Base-by-base conservation (phyloP, 1,140 invertebrate genomes). In the Apis laboriosa region DNA sequence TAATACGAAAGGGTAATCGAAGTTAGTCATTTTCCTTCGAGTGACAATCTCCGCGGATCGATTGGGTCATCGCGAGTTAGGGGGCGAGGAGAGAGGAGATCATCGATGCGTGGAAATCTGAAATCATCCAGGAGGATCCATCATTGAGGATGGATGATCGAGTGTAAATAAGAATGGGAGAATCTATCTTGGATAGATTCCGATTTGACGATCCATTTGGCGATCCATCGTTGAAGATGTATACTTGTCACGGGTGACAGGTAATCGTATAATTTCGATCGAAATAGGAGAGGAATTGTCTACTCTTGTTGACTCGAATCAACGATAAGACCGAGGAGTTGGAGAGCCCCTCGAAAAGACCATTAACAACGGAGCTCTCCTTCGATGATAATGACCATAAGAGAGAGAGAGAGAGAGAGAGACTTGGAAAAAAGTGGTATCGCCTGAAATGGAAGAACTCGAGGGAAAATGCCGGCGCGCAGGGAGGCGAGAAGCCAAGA, bases 41-140 rank as follows among this genome's bases (percentile, higher is more conserved):
- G 71, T 51, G 74, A 77, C 56, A 24, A 77, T 43, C 53, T 61
- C 43, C 43, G 34, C 67, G 58, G n/a, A n/a, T 64, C 28, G 64
- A 9, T 34, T 28, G 55, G 17, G 58, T 55, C 63, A 72, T 68
- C 70, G 75, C 34, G 76, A 64, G 1, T 3, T 3, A 9, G 9
- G 13, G 0, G 51, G 9, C 7, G 53, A 53, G 53, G 9, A 4
- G 51, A 58, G 60, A 28, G 68, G 77, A 58, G 53, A 56, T 77
- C 77, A 73, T 19, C 73, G 55, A 68, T 80, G 66, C 87, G 70
- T 81, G 76, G 81, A 72, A 67, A 55, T 70, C 81, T 79, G 83
- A 89, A 88, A 85, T 89, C 81, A 81, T 79, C 84, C 84, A 51
- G n/a, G n/a, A n/a, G n/a, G n/a, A n/a, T n/a, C n/a, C n/a, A n/a